These are phyloP conservation scores for Heteronetta atricapilla DNA, from an alignment of 2,113 vertebrate genomes.

Conservation along the genomic window DNA sequence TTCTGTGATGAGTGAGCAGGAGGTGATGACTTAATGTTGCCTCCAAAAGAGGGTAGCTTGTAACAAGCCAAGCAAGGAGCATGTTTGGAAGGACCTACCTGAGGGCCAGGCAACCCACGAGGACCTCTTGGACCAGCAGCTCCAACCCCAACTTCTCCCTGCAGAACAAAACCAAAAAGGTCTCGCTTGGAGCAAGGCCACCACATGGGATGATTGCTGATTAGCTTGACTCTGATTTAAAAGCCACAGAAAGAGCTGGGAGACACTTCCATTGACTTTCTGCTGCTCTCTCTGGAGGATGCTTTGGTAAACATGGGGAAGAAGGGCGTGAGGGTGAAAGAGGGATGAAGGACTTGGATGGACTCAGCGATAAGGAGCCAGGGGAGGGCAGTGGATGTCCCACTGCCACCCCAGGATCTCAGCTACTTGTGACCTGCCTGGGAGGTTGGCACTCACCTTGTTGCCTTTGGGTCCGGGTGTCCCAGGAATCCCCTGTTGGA, in stretches of 20 bases:
- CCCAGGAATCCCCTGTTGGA: conserved; percentile 79
- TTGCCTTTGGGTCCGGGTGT: conserved; percentile 81
- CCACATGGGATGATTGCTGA: background rate
- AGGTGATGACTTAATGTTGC: background rate
- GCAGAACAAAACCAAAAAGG: background rate
- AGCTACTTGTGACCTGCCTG: background rate
- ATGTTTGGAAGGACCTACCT: conserved; percentile 64
- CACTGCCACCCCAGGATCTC: background rate
- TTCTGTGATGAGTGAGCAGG: background rate
- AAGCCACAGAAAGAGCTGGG: background rate
- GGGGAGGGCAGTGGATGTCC: background rate
- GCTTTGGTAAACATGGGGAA: background rate
- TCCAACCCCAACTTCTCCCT: conserved; percentile 82
- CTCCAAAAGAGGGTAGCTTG: background rate
- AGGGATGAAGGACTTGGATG: background rate
- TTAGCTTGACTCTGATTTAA: background rate
- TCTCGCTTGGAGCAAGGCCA: fast-evolving
- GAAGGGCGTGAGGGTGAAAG: background rate
- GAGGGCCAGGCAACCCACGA: conserved; percentile 78
- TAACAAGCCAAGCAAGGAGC: background rate
- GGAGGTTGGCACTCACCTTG: conserved; percentile 73
- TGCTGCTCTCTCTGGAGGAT: background rate
- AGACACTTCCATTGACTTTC: background rate
- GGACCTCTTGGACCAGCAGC: conserved; percentile 80
- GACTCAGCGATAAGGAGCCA: background rate